Evolutionary conservation across 2,797 vertebrate genomes (phyloP).

Genomic region (Malacoraja senta): DNA sequence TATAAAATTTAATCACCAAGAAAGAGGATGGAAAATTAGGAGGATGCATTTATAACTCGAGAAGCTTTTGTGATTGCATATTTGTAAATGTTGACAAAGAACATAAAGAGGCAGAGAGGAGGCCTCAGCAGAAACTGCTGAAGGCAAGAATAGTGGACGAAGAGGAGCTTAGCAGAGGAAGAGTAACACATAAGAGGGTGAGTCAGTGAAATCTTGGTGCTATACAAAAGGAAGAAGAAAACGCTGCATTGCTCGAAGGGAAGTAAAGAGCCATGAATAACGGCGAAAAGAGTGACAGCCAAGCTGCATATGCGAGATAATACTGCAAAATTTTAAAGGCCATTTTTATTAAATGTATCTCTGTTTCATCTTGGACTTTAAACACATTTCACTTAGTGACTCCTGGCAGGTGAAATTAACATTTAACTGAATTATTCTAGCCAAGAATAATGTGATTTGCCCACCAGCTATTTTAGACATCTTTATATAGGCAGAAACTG

Average conservation of each 20-base stretch:
- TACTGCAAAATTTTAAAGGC: not conserved
- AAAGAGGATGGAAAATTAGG: not conserved
- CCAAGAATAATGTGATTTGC: not conserved
- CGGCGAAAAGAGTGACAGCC: not conserved
- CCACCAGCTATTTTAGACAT: not conserved
- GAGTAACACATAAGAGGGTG: not conserved
- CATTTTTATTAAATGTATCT: not conserved
- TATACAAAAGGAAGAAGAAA: not conserved
- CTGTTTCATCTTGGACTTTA: not conserved
- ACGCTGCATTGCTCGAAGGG: not conserved
- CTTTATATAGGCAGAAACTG: not conserved
- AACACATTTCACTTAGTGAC: not conserved
- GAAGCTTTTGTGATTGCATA: not conserved
- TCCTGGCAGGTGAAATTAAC: not conserved
- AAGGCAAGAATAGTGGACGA: not conserved
- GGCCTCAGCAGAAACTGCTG: not conserved
- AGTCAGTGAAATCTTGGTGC: not conserved
- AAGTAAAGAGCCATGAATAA: not conserved
- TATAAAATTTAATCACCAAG: not conserved
- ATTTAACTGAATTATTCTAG: not conserved
- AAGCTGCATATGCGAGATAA: not conserved
- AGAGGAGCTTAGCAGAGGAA: not conserved
- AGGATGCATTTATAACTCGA: not conserved
- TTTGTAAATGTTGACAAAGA: not conserved
- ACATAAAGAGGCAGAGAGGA: not conserved